Conservation (phyloP, 2,888 invertebrate genomes). For the Prosapia bicincta region DNA sequence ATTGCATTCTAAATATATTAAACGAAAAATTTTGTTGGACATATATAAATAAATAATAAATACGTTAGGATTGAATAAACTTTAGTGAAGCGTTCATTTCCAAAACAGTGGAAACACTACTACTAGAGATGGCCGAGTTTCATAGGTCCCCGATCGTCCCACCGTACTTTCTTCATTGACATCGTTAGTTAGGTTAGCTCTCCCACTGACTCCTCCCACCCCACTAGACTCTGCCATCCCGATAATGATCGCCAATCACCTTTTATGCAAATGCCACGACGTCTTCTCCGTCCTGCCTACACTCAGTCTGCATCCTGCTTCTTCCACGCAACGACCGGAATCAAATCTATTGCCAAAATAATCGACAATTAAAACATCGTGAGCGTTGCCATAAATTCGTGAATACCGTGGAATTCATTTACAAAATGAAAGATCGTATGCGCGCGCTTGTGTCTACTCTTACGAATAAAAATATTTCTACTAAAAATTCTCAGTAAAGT, state of each 20-base stretch:
- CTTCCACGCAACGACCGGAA: background rate
- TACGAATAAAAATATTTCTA: too few relatives aligned
- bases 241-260: conserved; percentile 28
- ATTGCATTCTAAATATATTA: too few relatives aligned
- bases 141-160: background rate
- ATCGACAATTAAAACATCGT: background rate
- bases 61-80: too few relatives aligned
- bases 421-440: too few relatives aligned
- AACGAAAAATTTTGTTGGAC: too few relatives aligned
- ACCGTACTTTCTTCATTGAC: background rate
- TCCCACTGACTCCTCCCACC: background rate
- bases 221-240: background rate
- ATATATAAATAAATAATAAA: too few relatives aligned
- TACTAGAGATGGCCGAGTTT: background rate
- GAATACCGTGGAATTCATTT: too few relatives aligned
- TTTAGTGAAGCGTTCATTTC: too few relatives aligned
- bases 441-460: too few relatives aligned
- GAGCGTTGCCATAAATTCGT: too few relatives aligned
- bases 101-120: too few relatives aligned
- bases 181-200: background rate
- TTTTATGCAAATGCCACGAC: conserved; percentile 24
- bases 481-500: too few relatives aligned
- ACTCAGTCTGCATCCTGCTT: background rate
- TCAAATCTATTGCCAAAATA: background rate
- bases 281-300: conserved; percentile 23